Conservation (phyloP, 2,797 vertebrate genomes). For the Enteromius radiatus region DNA sequence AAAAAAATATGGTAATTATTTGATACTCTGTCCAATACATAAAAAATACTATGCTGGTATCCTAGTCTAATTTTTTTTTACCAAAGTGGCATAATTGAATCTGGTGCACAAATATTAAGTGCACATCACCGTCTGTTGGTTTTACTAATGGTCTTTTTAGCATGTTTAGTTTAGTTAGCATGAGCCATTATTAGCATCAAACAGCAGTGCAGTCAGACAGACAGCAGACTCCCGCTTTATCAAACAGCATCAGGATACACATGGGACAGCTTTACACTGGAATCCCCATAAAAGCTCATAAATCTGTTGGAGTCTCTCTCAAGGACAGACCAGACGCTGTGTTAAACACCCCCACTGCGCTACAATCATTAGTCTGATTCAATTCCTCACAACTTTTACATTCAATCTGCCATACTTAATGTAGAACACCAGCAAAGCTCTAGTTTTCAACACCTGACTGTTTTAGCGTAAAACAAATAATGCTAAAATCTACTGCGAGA, state of each 20-base stretch:
- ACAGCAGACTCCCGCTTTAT: slow-evolving; percentile 63
- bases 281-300: slow-evolving; percentile 79
- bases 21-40: rapidly evolving
- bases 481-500: neutral
- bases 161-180: slow-evolving; percentile 5
- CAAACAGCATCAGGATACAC: slow-evolving; percentile 70
- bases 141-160: neutral
- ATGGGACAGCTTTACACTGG: slow-evolving; percentile 80
- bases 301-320: slow-evolving; percentile 70
- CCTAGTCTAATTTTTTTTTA: neutral
- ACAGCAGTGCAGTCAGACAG: neutral
- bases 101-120: neutral
- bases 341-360: slow-evolving; percentile 56
- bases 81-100: neutral
- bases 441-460: neutral
- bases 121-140: neutral
- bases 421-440: neutral
- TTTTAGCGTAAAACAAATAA: slow-evolving; percentile 1
- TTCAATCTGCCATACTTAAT: neutral
- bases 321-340: slow-evolving; percentile 63
- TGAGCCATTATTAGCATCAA: slow-evolving; percentile 16
- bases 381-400: neutral
- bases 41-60: neutral
- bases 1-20: neutral
- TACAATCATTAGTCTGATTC: slow-evolving; percentile 10